Evolutionary conservation across 2,797 vertebrate genomes (phyloP).

Genomic region (Xiphorhynchus erythropygius): DNA sequence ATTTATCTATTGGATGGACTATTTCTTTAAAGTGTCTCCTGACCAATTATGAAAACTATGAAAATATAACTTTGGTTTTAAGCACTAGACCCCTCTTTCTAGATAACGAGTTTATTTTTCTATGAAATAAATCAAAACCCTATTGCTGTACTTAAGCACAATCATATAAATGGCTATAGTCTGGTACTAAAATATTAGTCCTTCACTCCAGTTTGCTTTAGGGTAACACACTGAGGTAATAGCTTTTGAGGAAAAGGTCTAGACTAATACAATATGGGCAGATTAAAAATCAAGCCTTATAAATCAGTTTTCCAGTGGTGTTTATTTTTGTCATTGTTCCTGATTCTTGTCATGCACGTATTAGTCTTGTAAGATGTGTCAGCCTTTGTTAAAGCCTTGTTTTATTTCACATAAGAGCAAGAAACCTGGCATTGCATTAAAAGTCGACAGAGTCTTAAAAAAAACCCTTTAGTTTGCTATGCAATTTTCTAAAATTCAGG

Average conservation of each 20-base stretch:
- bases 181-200: background rate
- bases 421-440: slow-evolving; percentile 2
- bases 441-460: background rate
- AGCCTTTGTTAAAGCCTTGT: slow-evolving; percentile 4
- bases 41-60: background rate
- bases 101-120: background rate
- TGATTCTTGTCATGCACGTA: background rate
- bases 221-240: background rate
- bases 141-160: background rate
- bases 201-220: background rate
- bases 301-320: background rate
- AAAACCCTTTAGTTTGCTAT: background rate
- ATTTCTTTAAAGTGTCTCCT: background rate
- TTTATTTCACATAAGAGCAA: background rate
- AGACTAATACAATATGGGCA: background rate
- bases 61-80: background rate
- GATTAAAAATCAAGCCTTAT: background rate
- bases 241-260: background rate
- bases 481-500: background rate
- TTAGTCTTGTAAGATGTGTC: background rate
- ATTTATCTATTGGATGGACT: background rate
- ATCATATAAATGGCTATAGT: background rate
- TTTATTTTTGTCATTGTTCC: slow-evolving; percentile 8
- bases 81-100: background rate
- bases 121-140: background rate